Evolutionary conservation across 2,113 vertebrate species (phyloP), one percentile per base, ranked within the genome.

Genomic region (Coreoperca whiteheadi): DNA sequence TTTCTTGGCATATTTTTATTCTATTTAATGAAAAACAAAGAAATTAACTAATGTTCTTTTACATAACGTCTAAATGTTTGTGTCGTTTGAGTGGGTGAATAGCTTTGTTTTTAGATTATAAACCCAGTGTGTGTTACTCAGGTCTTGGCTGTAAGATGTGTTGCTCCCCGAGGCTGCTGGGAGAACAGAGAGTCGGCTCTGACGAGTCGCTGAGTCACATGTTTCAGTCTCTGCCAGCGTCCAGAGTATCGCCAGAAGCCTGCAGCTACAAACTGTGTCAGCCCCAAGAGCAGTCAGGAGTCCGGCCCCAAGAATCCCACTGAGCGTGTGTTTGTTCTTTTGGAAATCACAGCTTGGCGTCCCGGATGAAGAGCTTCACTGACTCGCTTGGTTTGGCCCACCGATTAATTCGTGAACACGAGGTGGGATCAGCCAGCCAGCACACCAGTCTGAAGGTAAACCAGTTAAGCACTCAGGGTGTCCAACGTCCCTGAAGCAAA

Each of bases 171-270:
- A 74, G 79, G 85, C 61, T 79, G 53, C 48, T 68, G 59, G 76
- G 79, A 79, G 77, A 83, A 87, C 71, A 85, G 73, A 74, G 34
- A 25, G 10, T 5, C 57, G n/a, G 72, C 69, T 85, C 77, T 77
- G 83, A 77, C 4, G 69, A 73, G 78, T 64, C 16, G 9, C 81
- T 34, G 69, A 70, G 77, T 90, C 89, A 91, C 88, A 80, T 84
- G 89, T 56, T 71, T 79, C 54, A 8, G 15, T 4, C 41, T 48
- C 39, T 43, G 82, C 82, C 82, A 82, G 80, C n/a, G 7, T 54
- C 30, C 51, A 9, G 46, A 32, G 11, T 3, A 10, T 7, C 60
- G 81, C 77, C 85, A 89, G 79, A 78, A 85, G 63, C 86, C 89
- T 37, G 81, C 66, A 48, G 86, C 83, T 50, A 56, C 69, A 30